A percentile compares a stretch with the other conserved stretches of the same genome.
Conservation (phyloP, 2,113 vertebrate genomes). For the Nerophis lumbriciformis region DNA sequence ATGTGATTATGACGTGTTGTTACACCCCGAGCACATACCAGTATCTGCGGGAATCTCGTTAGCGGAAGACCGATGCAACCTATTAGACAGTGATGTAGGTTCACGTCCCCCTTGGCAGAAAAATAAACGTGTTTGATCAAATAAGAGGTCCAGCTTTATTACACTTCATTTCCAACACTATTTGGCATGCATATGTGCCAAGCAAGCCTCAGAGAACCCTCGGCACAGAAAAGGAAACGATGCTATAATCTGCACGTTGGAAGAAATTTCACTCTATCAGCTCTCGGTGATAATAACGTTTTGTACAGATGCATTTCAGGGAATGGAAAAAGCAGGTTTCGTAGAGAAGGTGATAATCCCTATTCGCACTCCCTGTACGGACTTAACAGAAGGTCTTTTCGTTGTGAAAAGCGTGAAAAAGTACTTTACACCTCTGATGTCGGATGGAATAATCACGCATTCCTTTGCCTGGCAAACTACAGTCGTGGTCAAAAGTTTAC, state of each 20-base stretch:
- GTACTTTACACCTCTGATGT: slow-evolving; percentile 44
- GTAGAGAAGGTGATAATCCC: slow-evolving; percentile 37
- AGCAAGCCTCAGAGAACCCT: slow-evolving; percentile 31
- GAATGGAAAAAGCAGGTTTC: slow-evolving; percentile 27
- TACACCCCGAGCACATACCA: no score
- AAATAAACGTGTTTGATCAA: slow-evolving; percentile 18
- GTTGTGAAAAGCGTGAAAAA: slow-evolving; percentile 31
- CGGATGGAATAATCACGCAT: slow-evolving; percentile 31
- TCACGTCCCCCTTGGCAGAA: slow-evolving; percentile 14
- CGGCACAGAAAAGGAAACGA: slow-evolving; percentile 19
- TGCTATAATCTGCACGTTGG: slow-evolving; percentile 24
- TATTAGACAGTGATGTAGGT: slow-evolving; percentile 19
- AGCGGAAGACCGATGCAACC: background rate
- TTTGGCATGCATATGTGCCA: slow-evolving; percentile 31
- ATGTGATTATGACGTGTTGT: no score
- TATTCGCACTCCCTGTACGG: slow-evolving; percentile 39
- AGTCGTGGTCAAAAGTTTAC: no score
- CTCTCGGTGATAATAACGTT: slow-evolving; percentile 26
- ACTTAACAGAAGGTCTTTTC: slow-evolving; percentile 49
- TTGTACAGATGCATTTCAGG: slow-evolving; percentile 24
- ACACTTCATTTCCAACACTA: slow-evolving; percentile 10
- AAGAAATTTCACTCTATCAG: slow-evolving; percentile 34
- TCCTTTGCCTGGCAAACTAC: no score
- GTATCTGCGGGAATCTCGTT: no score
- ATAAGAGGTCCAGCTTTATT: slow-evolving; percentile 27